Base-by-base conservation (phyloP, 2,113 vertebrate species). In the Struthio camelus region DNA sequence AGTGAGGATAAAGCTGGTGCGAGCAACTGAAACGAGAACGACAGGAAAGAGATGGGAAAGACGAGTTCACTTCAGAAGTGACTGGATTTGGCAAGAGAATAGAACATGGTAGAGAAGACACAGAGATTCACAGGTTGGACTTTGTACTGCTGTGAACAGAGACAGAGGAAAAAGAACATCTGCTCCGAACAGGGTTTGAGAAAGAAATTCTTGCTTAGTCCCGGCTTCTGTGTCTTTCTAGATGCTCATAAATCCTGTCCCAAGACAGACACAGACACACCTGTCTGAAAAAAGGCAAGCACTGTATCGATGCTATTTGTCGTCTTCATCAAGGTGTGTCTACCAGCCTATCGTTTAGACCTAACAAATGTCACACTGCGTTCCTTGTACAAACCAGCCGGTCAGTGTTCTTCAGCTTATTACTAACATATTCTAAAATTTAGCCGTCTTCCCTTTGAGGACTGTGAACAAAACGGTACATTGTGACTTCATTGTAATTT, bases 261-360 rank as follows among this genome's bases (percentile, higher is more conserved):
- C 36, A 20, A 56, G 58, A 58, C 44, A 93, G 32, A 25, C 17
- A 38, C 5, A 17, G 51, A 22, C 24, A 56, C 5, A 51, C 34
- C 28, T 1, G 0, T 16, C 46, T 34, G 58, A 69, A 67, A 88
- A 70, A 5, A 89, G 30, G 27, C 3, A 12, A 70, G 56, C 0
- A 1, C 5, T 40, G 18, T 38, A 71, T 18, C 64, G 36, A 27
- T 17, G 59, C 50, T 84, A 17, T 42, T 54, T 30, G 72, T 40
- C 46, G 11, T 75, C 82, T 38, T 8, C 59, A 64, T 4, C 28
- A 66, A 34, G 28, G 73, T 1, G 2, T 7, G 20, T 9, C 19
- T 16, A 58, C n/a, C 56, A 78, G 79, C 51, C 48, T 51, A 75
- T 48, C 42, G 56, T 71, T 89, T 10, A 46, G 9, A 85, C 19